A percentile compares a stretch with the other conserved stretches of the same genome.
phyloP scores from a whole-genome alignment of 2,797 vertebrate genomes.

The Myotis pilosus region DNA sequence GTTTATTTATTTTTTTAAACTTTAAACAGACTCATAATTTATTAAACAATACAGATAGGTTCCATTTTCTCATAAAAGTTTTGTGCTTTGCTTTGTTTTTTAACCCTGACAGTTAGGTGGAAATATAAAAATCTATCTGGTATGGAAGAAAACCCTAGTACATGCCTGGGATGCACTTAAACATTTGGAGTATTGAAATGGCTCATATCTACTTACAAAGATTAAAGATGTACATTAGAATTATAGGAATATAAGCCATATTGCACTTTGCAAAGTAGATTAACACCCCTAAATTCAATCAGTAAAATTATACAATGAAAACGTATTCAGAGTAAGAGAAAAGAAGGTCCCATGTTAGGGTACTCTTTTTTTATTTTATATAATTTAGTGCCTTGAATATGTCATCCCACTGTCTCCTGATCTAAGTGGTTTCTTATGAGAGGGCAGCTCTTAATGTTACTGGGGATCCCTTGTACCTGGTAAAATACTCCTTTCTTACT shows the following conservation, averaged over 20 bases:
- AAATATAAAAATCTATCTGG: constrained; percentile 6
- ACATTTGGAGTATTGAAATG: not conserved
- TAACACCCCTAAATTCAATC: not conserved
- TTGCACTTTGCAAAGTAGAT: not conserved
- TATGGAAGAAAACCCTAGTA: not conserved
- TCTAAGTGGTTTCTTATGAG: not conserved
- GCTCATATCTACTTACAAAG: not conserved
- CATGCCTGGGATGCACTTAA: not conserved
- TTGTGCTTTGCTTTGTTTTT: not conserved
- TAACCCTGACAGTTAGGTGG: not conserved
- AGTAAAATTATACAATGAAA: not conserved
- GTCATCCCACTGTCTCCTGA: not conserved
- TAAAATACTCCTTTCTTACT: not conserved
- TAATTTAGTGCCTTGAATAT: not conserved
- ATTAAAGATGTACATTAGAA: not conserved
- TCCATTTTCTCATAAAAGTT: not conserved
- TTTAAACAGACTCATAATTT: constrained; percentile 59
- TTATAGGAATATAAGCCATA: not conserved
- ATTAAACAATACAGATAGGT: not conserved
- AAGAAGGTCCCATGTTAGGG: not conserved
- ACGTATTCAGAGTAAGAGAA: not conserved
- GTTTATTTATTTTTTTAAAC: not conserved
- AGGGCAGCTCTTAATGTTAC: not conserved
- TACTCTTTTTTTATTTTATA: not conserved
- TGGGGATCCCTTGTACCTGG: not conserved